Percentiles rank a stretch among this genome's conserved stretches.
phyloP scores from a whole-genome alignment of 35 echinoderm and acorn worm species.

The Patiria miniata region DNA sequence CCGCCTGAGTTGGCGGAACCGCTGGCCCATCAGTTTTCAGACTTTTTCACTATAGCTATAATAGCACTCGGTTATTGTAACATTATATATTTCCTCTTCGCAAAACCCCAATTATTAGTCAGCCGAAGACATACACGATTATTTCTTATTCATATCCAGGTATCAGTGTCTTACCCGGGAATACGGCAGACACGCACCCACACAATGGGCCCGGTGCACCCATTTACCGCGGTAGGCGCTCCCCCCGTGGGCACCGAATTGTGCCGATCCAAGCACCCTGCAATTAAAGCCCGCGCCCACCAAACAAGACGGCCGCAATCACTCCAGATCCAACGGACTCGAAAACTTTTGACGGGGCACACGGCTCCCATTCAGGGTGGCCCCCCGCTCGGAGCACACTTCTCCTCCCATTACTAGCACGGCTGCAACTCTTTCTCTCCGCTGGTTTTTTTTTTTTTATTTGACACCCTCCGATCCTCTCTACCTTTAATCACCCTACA shows the following conservation, averaged over 20 bases:
- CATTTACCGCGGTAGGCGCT: not conserved
- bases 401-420: conserved; percentile 27
- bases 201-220: not conserved
- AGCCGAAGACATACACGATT: too few relatives aligned
- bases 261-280: not conserved
- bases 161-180: not conserved
- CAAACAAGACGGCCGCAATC: conserved; percentile 5
- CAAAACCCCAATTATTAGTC: too few relatives aligned
- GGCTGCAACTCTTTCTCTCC: not conserved
- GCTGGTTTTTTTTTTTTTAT: not conserved
- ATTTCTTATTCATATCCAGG: conserved; percentile 12
- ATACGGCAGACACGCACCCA: not conserved
- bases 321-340: not conserved
- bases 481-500: conserved; percentile 18
- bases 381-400: not conserved
- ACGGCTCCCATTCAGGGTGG: not conserved
- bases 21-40: too few relatives aligned
- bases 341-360: conserved; percentile 4
- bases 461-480: conserved; percentile 2
- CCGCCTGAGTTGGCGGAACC: too few relatives aligned
- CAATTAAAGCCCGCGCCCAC: not conserved
- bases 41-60: too few relatives aligned
- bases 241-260: not conserved
- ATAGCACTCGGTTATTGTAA: too few relatives aligned
- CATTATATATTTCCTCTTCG: too few relatives aligned